These are phyloP conservation scores for Trichomalopsis sarcophagae DNA, from an alignment of 1,140 invertebrate species.

Conservation along the genomic window DNA sequence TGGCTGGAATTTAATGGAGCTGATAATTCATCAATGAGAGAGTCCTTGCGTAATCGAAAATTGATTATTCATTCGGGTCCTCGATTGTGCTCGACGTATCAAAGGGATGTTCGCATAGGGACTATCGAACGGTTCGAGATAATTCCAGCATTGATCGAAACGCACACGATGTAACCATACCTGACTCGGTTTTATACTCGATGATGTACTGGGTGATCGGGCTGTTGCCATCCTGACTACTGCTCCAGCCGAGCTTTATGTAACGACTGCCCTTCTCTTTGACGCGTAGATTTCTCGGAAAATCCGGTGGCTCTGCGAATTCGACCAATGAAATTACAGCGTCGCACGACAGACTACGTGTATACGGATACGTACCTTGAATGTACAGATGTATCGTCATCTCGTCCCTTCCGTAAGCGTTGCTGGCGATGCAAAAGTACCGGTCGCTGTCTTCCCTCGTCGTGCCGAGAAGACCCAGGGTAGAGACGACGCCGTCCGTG, in stretches of 20 bases:
- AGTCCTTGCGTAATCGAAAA: conserved; percentile 37
- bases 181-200: conserved; percentile 89
- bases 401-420: conserved; percentile 92
- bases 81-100: background rate
- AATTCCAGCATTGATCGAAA: too few relatives aligned
- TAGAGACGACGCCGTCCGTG: conserved; percentile 84
- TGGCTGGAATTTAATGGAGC: background rate
- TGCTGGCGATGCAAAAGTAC: conserved; percentile 91
- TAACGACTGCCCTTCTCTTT: conserved; percentile 85
- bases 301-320: conserved; percentile 84
- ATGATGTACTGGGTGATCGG: conserved; percentile 91
- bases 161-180: conserved; percentile 70
- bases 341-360: background rate
- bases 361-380: conserved; percentile 80
- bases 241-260: conserved; percentile 88
- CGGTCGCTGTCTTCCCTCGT: conserved; percentile 91
- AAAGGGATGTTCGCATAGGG: too few relatives aligned
- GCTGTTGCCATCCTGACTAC: conserved; percentile 90
- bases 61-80: background rate
- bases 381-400: conserved; percentile 93
- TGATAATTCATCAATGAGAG: background rate
- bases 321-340: background rate
- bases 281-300: conserved; percentile 89
- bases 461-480: conserved; percentile 88
- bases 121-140: too few relatives aligned